Evolutionary conservation across 2,888 invertebrate species (phyloP).

Genomic region (Cheilosia soror): DNA sequence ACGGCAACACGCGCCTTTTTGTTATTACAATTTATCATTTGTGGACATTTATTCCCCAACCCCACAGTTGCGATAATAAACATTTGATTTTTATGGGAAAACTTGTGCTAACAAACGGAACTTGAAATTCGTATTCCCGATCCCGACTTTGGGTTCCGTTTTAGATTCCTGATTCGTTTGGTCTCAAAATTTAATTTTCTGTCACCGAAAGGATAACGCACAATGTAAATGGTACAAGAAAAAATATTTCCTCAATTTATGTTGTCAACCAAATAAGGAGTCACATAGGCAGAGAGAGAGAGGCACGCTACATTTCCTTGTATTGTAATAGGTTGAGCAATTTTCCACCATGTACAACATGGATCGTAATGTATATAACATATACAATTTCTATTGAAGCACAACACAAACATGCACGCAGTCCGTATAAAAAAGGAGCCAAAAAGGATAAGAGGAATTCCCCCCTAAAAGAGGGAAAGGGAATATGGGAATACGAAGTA

Average conservation of each 20-base stretch:
- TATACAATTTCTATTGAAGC: constrained; percentile 36
- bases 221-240: not conserved
- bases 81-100: constrained; percentile 53
- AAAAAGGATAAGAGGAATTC: not conserved
- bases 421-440: not conserved
- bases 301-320: constrained; percentile 38
- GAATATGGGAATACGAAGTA: constrained; percentile 29
- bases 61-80: constrained; percentile 32
- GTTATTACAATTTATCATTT: constrained; percentile 56
- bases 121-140: constrained; percentile 13
- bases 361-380: constrained; percentile 30
- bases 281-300: constrained; percentile 19
- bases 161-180: constrained; percentile 3
- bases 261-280: constrained; percentile 18
- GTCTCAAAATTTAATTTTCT: constrained; percentile 62
- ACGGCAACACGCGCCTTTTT: constrained; percentile 35
- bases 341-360: constrained; percentile 62
- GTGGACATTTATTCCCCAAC: constrained; percentile 27
- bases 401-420: constrained; percentile 4
- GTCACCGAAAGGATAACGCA: constrained; percentile 57
- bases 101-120: constrained; percentile 27
- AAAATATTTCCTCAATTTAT: not conserved
- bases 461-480: not conserved
- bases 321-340: constrained; percentile 62
- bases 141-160: not conserved